Conservation (phyloP, 2,113 vertebrate species). For the Sander vitreus region DNA sequence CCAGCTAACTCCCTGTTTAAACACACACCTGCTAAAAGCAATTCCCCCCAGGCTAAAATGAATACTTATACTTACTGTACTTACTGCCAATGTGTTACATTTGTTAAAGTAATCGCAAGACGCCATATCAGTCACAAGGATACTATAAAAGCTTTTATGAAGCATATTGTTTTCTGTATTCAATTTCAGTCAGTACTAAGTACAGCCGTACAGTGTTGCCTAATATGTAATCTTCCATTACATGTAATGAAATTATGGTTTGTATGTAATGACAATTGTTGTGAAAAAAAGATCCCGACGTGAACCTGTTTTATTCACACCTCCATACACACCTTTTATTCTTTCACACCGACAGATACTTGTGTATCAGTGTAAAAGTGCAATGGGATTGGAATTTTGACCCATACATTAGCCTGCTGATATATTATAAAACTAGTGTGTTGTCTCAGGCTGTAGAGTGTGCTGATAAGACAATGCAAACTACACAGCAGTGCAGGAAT, state of each 20-base stretch:
- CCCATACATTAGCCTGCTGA: background rate
- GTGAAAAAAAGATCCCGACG: slow-evolving; percentile 11
- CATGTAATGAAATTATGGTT: slow-evolving; percentile 1
- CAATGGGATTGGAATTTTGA: background rate
- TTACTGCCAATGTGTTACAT: background rate
- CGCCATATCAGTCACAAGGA: background rate
- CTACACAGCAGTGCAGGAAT: slow-evolving; percentile 3
- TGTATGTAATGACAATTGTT: background rate
- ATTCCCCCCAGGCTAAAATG: background rate
- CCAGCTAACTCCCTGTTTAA: background rate
- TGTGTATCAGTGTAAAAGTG: background rate
- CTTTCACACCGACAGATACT: slow-evolving; percentile 5
- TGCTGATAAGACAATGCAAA: slow-evolving; percentile 19
- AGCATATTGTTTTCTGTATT: background rate
- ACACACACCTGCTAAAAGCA: background rate
- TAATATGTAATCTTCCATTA: background rate
- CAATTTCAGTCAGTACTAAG: background rate
- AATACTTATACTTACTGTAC: background rate
- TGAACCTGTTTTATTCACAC: slow-evolving; percentile 56
- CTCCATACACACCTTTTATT: slow-evolving; percentile 31
- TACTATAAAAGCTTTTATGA: background rate
- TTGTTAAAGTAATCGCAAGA: background rate
- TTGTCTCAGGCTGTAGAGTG: background rate
- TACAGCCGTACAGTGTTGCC: background rate
- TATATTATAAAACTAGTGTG: slow-evolving; percentile 12